phyloP scores from a whole-genome alignment of 1,140 invertebrate species.

The Drosophila ogumai region DNA sequence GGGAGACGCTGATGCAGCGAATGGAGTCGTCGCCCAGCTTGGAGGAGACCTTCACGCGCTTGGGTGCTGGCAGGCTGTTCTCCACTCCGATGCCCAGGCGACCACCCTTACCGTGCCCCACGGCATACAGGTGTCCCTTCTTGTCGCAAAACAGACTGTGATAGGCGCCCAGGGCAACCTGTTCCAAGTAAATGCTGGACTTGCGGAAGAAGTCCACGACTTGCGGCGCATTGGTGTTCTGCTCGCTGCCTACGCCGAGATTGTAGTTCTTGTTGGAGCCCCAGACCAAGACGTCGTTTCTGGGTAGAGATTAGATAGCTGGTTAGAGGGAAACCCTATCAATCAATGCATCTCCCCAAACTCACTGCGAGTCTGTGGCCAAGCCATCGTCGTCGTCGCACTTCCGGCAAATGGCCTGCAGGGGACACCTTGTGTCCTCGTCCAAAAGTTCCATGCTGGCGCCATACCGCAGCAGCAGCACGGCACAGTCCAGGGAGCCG shows the following conservation, averaged over 20 bases:
- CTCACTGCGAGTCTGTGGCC: constrained; percentile 49
- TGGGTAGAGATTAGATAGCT: background rate
- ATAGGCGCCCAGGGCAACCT: constrained; percentile 87
- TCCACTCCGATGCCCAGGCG: constrained; percentile 88
- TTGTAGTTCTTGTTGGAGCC: constrained; percentile 91
- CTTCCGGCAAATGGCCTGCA: constrained; percentile 74
- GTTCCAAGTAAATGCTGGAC: constrained; percentile 83
- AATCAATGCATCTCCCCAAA: background rate
- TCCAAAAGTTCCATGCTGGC: constrained; percentile 75
- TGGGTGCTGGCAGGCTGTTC: constrained; percentile 86
- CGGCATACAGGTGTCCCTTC: constrained; percentile 87
- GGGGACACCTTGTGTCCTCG: constrained; percentile 67
- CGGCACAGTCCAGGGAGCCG: constrained; percentile 88
- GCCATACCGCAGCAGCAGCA: constrained; percentile 86
- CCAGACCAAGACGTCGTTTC: constrained; percentile 88
- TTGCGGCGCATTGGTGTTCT: constrained; percentile 65
- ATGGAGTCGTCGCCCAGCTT: constrained; percentile 83
- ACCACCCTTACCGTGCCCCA: constrained; percentile 90
- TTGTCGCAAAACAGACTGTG: constrained; percentile 88
- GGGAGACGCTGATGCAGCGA: constrained; percentile 84
- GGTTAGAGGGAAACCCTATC: background rate
- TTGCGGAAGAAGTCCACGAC: constrained; percentile 81
- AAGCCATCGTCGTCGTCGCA: constrained; percentile 47
- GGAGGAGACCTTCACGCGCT: constrained; percentile 85
- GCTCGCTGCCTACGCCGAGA: constrained; percentile 86